Conservation (phyloP, 2,797 vertebrate genomes). For the Argyrosomus regius region DNA sequence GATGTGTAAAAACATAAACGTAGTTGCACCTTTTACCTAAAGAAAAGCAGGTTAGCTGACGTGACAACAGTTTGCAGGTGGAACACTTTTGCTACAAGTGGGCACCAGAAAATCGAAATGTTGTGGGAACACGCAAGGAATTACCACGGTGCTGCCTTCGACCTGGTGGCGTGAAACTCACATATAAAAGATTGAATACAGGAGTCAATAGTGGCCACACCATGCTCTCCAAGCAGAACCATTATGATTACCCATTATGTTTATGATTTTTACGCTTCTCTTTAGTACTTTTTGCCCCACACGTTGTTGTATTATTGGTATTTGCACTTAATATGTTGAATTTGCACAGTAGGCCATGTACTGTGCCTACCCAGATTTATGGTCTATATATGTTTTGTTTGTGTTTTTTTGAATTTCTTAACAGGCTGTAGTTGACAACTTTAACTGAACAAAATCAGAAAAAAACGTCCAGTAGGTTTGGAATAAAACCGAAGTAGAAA, state of each 20-base stretch:
- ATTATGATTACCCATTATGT: conserved; percentile 68
- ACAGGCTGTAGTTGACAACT: background rate
- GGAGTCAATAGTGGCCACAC: conserved; percentile 55
- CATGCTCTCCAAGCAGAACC: conserved; percentile 54
- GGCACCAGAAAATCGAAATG: conserved; percentile 86
- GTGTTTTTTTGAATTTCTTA: background rate
- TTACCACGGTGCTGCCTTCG: conserved; percentile 84
- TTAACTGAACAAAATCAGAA: background rate
- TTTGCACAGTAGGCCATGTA: too few relatives aligned
- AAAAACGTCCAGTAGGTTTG: background rate
- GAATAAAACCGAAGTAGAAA: background rate
- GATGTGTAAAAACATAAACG: background rate
- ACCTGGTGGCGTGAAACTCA: conserved; percentile 84
- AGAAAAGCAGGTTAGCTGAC: background rate
- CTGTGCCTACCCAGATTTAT: background rate
- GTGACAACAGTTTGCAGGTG: conserved; percentile 25
- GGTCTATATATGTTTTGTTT: too few relatives aligned
- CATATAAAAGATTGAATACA: conserved; percentile 80
- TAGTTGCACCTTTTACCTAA: background rate
- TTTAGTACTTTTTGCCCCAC: conserved; percentile 63
- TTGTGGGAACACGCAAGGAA: conserved; percentile 81
- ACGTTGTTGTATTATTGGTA: conserved; percentile 45
- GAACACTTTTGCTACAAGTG: conserved; percentile 22
- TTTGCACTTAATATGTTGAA: background rate
- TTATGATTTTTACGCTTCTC: conserved; percentile 72